These are phyloP conservation scores for Mastacembelus armatus DNA, from an alignment of 2,797 vertebrate genomes.

Conservation along the genomic window DNA sequence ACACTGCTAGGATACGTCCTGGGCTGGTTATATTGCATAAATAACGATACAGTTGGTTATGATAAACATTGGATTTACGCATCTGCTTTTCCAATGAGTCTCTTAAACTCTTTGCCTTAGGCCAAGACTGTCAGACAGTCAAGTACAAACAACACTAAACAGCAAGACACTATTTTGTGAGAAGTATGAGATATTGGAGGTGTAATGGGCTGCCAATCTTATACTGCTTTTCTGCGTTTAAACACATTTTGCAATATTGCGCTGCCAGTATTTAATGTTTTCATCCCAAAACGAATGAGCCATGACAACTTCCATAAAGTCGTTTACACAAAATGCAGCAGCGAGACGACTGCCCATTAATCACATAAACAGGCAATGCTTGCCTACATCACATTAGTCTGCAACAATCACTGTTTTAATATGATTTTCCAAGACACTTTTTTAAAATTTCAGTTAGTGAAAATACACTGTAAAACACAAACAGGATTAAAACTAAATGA, in stretches of 20 bases:
- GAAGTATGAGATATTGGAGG: not conserved
- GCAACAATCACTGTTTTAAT: too few relatives aligned
- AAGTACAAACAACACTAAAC: slow-evolving; percentile 8
- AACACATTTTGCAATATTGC: not conserved
- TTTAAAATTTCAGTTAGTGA: too few relatives aligned
- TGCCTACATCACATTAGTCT: not conserved
- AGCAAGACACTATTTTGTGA: slow-evolving; percentile 21
- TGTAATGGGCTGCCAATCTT: too few relatives aligned
- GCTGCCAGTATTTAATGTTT: slow-evolving; percentile 15
- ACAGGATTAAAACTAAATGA: too few relatives aligned
- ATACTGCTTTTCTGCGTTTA: slow-evolving; percentile 1
- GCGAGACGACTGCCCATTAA: not conserved
- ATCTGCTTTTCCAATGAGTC: not conserved
- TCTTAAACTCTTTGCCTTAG: slow-evolving; percentile 11
- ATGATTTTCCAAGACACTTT: too few relatives aligned
- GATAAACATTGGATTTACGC: slow-evolving; percentile 5
- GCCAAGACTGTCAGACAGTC: not conserved
- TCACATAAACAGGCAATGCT: not conserved
- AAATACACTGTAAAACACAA: too few relatives aligned
- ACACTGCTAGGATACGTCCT: not conserved
- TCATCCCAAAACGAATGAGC: slow-evolving; percentile 3
- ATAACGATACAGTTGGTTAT: slow-evolving; percentile 6
- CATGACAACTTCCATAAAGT: not conserved
- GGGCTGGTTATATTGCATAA: slow-evolving; percentile 28
- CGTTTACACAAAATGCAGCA: slow-evolving; percentile 5